A percentile compares a stretch with the other conserved stretches of the same genome.
Evolutionary conservation across 1,140 invertebrate species (phyloP).

Genomic region (Diorhabda carinulata): DNA sequence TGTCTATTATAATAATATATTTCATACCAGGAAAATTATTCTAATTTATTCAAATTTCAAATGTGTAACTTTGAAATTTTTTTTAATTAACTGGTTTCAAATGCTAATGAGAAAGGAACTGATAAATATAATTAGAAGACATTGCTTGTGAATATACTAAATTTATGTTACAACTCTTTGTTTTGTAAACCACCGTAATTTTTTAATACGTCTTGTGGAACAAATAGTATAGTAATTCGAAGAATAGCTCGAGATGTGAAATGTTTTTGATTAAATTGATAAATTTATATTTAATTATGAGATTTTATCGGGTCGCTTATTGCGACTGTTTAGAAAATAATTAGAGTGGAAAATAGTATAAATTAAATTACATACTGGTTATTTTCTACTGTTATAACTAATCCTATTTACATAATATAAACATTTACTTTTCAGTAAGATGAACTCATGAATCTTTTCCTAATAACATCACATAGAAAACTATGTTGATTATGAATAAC

Average conservation of each 20-base stretch:
- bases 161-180: conserved; percentile 4
- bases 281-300: too few relatives aligned
- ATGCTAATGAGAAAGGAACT: conserved; percentile 5
- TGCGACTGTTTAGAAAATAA: too few relatives aligned
- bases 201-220: conserved; percentile 1
- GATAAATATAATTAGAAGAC: conserved; percentile 14
- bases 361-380: too few relatives aligned
- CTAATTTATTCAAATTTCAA: conserved; percentile 1
- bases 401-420: too few relatives aligned
- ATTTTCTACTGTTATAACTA: too few relatives aligned
- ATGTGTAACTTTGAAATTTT: conserved; percentile 4
- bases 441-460: too few relatives aligned
- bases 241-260: neutral
- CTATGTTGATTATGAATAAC: too few relatives aligned
- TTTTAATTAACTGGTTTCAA: conserved; percentile 12
- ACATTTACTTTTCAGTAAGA: too few relatives aligned
- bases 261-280: too few relatives aligned
- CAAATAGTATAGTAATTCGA: neutral
- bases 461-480: too few relatives aligned
- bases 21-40: conserved; percentile 4
- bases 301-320: too few relatives aligned
- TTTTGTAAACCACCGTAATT: neutral
- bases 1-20: neutral
- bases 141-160: conserved; percentile 11
- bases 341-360: too few relatives aligned